phyloP scores from a whole-genome alignment of 2,113 vertebrate genomes.

The Pygathrix nemaeus region DNA sequence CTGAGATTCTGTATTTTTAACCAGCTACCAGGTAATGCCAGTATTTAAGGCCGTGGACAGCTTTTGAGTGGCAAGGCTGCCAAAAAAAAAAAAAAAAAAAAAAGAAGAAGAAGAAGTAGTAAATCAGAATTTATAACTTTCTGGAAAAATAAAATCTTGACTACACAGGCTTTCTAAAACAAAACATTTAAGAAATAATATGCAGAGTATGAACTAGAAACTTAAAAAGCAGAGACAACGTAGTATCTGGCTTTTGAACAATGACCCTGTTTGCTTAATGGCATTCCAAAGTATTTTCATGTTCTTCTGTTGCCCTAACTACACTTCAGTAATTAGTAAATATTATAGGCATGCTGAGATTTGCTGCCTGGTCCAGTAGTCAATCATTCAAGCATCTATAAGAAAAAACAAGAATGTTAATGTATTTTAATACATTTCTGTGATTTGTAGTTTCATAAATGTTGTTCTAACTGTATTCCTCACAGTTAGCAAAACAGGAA shows the following conservation, averaged over 20 bases:
- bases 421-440: not conserved
- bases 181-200: not conserved
- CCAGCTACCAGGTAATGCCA: not conserved
- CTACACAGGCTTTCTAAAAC: not conserved
- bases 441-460: slow-evolving; percentile 14
- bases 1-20: not conserved
- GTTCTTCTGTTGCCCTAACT: not conserved
- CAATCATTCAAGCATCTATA: not conserved
- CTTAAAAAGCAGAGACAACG: not conserved
- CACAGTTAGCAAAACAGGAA: not conserved
- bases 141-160: not conserved
- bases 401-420: not conserved
- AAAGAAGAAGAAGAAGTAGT: not conserved
- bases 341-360: not conserved
- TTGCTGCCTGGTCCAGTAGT: not conserved
- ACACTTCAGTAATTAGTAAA: not conserved
- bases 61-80: not conserved
- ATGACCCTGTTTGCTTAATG: not conserved
- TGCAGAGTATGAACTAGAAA: not conserved
- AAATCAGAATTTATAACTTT: not conserved
- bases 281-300: not conserved
- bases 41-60: fast-evolving
- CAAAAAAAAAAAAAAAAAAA: no score
- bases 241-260: not conserved
- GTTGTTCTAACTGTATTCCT: not conserved